Evolutionary conservation across 2,797 vertebrate species (phyloP), one percentile per base, ranked within the genome.

Genomic region (Myotis findleyi): DNA sequence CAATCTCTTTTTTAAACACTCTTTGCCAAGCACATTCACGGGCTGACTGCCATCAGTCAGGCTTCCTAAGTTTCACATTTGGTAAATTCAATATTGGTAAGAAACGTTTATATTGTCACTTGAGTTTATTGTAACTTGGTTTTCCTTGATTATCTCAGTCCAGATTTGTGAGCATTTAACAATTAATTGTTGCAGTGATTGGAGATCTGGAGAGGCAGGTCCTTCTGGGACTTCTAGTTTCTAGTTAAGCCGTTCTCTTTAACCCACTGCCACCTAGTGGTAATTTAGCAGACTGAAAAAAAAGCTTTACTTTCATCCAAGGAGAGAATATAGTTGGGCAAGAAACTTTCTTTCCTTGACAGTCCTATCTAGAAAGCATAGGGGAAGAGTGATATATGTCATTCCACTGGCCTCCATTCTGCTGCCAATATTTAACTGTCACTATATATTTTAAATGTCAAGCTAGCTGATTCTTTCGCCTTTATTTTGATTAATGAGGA

Each of bases 191-290:
- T 77, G 51, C 76, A 44, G n/a, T 14, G 53, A 71, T 20, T 82
- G 79, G 44, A 66, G 49, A 84, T 21, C 10, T 2, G 44, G n/a
- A 66, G 51, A 49, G 49, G 20, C 7, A 4, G 3, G 23, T 66
- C 57, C 64, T 81, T 71, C 75, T 20, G 33, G 69, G 49, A 87
- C 0, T 7, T 75, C 66, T 1, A 18, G n/a, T 2, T 59, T 75
- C 66, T 2, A 25, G 27, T 2, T 59, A 62, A 88, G 91, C 93
- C 81, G 95, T 98, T 95, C 95, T 97, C 96, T 97, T 96, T 97
- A 92, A 44, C 51, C 66, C 75, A 95, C 96, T 96, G 98, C 98
- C 98, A 98, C 95, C 98, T 98, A 36, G 97, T 76, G 98, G 98
- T 47, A 3, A 68, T 2, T 16, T 13, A 91, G 53, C 62, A 94